Base-by-base conservation (phyloP, 2,888 invertebrate genomes). In the Brachypalpus laphriformis region DNA sequence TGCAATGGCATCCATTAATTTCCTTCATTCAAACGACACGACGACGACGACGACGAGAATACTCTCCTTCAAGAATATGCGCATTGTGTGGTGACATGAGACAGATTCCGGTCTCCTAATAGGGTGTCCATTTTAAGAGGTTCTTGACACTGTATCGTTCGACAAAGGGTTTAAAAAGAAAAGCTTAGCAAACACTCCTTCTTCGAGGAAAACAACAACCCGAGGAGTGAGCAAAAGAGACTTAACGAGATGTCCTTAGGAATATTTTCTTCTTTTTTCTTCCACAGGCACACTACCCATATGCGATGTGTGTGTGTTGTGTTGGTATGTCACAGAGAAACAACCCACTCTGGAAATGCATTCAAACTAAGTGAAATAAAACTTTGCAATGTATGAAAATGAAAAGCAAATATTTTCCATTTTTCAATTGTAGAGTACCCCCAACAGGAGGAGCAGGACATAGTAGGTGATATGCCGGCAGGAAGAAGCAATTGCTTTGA, bases 51-150 rank as follows among this genome's bases (percentile, higher is more conserved):
- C 20, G 37, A 47, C 34, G 16, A 1, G 14, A 8, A 40, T 1
- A 61, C 68, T 63, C 68, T 63, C 56, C 77, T 40, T 16, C 47
- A 54, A 80, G 85, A 85, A 85, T 85, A 85, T 85, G 85, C 82
- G 82, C 82, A 83, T 83, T 85, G 80, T 80, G 42, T 71, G 59
- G 56, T 65, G 81, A 81, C 85, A 66, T 71, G 75, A 72, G 85
- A 81, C 75, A 81, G 86, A 83, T 83, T 77, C 83, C 81, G 81
- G 81, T 82, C 77, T 87, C 77, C 85, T 87, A 87, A 87, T 87
- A 87, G 87, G 87, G 87, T 87, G 87, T 87, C 87, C 87, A 87
- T 87, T 87, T 87, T 87, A 87, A 87, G 87, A 87, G 87, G 87
- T 87, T 87, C 87, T 87, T 87, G 87, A 87, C 87, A 87, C 87